These are phyloP conservation scores for Oreochromis spilurus DNA, from an alignment of 2,113 vertebrate species.

Conservation along the genomic window DNA sequence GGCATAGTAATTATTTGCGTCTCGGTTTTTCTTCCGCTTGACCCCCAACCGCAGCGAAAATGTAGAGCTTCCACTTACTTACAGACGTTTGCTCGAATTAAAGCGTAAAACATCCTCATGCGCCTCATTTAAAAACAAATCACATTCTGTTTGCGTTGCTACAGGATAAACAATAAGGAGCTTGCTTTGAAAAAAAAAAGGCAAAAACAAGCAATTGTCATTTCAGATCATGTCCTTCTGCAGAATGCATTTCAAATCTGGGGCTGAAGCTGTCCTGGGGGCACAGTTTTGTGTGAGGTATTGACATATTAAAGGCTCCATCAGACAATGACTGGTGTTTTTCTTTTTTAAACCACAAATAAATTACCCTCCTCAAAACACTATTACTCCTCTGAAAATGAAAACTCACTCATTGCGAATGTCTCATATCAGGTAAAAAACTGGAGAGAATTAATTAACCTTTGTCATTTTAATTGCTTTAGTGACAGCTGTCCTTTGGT, in stretches of 20 bases:
- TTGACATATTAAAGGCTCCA: conserved; percentile 55
- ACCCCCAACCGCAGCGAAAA: conserved; percentile 3
- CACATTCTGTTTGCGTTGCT: background rate
- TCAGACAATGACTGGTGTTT: conserved; percentile 47
- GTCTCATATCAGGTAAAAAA: conserved; percentile 70
- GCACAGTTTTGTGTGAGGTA: conserved; percentile 37
- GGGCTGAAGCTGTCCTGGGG: conserved; percentile 22
- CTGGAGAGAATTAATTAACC: conserved; percentile 72
- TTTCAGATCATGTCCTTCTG: conserved; percentile 40
- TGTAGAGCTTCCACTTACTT: background rate
- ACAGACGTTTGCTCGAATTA: background rate
- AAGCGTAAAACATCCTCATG: background rate
- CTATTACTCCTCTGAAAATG: conserved; percentile 61
- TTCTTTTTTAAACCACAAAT: conserved; percentile 49
- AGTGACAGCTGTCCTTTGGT: conserved; percentile 70
- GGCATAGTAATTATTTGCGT: conserved; percentile 56
- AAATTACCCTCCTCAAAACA: conserved; percentile 65
- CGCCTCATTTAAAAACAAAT: conserved; percentile 20
- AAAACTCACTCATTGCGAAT: conserved; percentile 62
- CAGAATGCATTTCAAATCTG: conserved; percentile 44
- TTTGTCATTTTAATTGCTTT: conserved; percentile 77
- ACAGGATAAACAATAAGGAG: background rate
- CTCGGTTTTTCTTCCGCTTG: conserved; percentile 29
- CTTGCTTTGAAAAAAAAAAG: background rate
- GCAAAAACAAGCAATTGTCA: conserved; percentile 14